Conservation (phyloP, 2,888 invertebrate genomes). For the Carabus problematicus region DNA sequence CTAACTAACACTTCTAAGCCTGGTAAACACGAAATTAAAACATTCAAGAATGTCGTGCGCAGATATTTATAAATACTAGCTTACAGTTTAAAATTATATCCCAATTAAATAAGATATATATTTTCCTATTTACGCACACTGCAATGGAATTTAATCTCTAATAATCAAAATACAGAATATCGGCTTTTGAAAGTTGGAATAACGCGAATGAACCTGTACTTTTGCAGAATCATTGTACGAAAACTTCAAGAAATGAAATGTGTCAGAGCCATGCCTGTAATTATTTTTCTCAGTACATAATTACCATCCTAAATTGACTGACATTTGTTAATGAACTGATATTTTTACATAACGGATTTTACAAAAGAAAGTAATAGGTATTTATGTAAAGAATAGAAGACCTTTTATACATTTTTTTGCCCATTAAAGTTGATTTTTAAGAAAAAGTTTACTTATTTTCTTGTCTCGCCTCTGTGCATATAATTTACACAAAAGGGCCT, state of each 20-base stretch:
- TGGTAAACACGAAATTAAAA: slow-evolving; percentile 17
- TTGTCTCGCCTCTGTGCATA: no score
- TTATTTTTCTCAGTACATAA: not conserved
- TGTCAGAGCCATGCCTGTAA: not conserved
- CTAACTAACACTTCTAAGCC: slow-evolving; percentile 15
- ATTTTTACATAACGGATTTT: not conserved
- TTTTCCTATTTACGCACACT: not conserved
- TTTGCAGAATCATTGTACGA: not conserved
- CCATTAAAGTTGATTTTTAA: not conserved
- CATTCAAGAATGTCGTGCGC: slow-evolving; percentile 2
- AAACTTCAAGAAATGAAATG: not conserved
- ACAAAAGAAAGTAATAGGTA: not conserved
- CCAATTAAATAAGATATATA: not conserved
- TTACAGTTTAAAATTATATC: slow-evolving; percentile 22
- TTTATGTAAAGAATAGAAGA: not conserved
- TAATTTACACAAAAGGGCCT: no score
- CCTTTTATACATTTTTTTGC: not conserved
- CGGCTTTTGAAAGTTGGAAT: no score
- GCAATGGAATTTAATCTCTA: not conserved
- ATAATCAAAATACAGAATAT: no score
- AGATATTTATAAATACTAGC: slow-evolving; percentile 16
- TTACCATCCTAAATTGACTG: not conserved
- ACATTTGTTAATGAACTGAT: not conserved
- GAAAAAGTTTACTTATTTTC: no score
- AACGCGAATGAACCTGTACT: not conserved